Evolutionary conservation across 2,888 invertebrate species (phyloP).

Genomic region (Heteropelma amictum): DNA sequence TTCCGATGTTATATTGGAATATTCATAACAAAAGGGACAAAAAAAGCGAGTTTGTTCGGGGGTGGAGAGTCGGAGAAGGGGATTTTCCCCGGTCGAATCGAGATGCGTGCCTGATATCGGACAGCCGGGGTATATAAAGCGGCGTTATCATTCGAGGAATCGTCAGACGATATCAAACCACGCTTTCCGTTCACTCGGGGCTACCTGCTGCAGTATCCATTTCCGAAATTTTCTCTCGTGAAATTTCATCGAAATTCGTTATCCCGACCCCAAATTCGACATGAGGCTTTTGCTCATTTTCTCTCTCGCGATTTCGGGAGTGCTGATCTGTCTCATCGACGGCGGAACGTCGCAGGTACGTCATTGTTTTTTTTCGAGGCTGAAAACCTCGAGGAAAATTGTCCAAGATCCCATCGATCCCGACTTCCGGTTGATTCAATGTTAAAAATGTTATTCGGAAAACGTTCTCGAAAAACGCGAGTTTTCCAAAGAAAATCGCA

Average conservation of each 20-base stretch:
- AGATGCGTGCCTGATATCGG: conserved; percentile 15
- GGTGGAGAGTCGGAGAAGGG: conserved; percentile 9
- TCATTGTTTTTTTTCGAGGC: not conserved
- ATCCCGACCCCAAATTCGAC: too few relatives aligned
- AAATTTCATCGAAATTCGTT: too few relatives aligned
- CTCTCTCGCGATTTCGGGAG: conserved; percentile 17
- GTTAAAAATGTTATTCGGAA: not conserved
- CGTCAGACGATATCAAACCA: conserved; percentile 31
- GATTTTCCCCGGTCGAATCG: not conserved
- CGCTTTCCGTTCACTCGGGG: not conserved
- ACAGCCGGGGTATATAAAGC: conserved; percentile 46
- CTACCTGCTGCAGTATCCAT: not conserved
- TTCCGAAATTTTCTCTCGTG: not conserved
- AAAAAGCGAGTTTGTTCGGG: conserved; percentile 1
- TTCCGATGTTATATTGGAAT: conserved; percentile 21
- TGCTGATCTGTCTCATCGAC: conserved; percentile 28
- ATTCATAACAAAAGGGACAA: conserved; percentile 22
- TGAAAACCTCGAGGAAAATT: too few relatives aligned
- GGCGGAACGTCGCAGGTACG: conserved; percentile 35
- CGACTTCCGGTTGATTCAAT: not conserved
- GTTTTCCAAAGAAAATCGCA: too few relatives aligned
- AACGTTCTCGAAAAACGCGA: too few relatives aligned
- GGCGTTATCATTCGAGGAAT: not conserved
- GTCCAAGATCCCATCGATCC: too few relatives aligned
- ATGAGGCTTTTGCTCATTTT: conserved; percentile 22